phyloP scores from a whole-genome alignment of 2,113 vertebrate species.

The Copsychus sechellarum region DNA sequence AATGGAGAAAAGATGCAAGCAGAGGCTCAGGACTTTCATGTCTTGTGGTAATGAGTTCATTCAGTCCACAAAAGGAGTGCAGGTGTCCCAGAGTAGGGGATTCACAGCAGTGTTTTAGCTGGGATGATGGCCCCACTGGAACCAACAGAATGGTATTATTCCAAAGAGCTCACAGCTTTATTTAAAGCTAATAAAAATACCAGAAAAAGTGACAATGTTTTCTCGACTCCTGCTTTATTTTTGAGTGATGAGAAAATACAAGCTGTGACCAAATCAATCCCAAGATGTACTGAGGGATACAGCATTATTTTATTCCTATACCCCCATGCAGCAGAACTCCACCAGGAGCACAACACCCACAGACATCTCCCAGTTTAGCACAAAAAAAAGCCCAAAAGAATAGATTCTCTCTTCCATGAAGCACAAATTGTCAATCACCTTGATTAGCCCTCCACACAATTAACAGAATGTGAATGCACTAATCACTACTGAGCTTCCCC shows the following conservation, averaged over 20 bases:
- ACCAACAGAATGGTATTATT: not conserved
- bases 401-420: not conserved
- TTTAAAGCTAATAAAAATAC: not conserved
- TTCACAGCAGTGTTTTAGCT: not conserved
- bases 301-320: not conserved
- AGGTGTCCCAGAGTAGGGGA: not conserved
- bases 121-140: not conserved
- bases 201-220: not conserved
- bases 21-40: not conserved
- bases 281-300: not conserved
- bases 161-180: not conserved
- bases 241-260: not conserved
- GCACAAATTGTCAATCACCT: not conserved
- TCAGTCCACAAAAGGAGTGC: not conserved
- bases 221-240: not conserved
- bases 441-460: not conserved
- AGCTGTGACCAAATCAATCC: not conserved
- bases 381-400: not conserved
- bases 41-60: not conserved
- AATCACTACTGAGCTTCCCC: not conserved
- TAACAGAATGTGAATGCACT: not conserved
- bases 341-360: not conserved
- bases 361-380: not conserved
- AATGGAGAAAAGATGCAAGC: not conserved
- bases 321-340: not conserved